These are phyloP conservation scores for Chymomyza costata DNA, from an alignment of 1,140 invertebrate genomes.

Conservation along the genomic window DNA sequence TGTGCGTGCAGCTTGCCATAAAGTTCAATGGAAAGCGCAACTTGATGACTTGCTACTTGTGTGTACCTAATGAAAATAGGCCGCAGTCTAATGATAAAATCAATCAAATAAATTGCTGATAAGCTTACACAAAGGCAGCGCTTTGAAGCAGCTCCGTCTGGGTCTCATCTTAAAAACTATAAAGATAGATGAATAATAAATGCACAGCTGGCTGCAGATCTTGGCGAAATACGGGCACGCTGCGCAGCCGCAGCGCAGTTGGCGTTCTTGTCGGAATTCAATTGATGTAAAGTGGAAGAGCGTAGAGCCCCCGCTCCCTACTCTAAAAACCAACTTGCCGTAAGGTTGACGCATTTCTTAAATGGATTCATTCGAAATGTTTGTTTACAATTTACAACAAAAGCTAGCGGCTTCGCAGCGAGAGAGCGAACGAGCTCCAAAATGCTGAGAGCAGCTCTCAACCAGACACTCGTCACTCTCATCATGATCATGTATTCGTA, in stretches of 20 bases:
- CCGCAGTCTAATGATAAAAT: slow-evolving; percentile 62
- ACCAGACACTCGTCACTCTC: too few species aligned
- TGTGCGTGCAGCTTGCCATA: slow-evolving; percentile 31
- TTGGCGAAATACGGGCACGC: too few species aligned
- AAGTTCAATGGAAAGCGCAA: slow-evolving; percentile 66
- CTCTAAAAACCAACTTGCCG: slow-evolving; percentile 11
- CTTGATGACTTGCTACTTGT: slow-evolving; percentile 47
- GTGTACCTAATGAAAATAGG: slow-evolving; percentile 48
- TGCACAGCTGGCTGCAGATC: slow-evolving; percentile 5
- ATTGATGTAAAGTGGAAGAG: slow-evolving; percentile 36
- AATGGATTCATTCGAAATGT: slow-evolving; percentile 25
- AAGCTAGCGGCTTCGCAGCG: slow-evolving; percentile 13
- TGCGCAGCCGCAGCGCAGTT: slow-evolving; percentile 9
- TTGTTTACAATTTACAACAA: slow-evolving; percentile 53
- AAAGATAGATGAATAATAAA: slow-evolving; percentile 25
- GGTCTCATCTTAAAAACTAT: slow-evolving; percentile 26
- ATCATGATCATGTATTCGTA: too few species aligned
- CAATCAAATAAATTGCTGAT: slow-evolving; percentile 41
- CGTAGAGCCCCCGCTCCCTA: not conserved
- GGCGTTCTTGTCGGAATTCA: slow-evolving; percentile 23
- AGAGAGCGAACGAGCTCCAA: too few species aligned
- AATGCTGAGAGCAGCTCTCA: slow-evolving; percentile 21
- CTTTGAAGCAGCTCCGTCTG: too few species aligned
- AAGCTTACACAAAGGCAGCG: too few species aligned
- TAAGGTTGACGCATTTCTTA: not conserved